phyloP scores from a whole-genome alignment of 2,113 vertebrate species.

The Coracopsis vasa region DNA sequence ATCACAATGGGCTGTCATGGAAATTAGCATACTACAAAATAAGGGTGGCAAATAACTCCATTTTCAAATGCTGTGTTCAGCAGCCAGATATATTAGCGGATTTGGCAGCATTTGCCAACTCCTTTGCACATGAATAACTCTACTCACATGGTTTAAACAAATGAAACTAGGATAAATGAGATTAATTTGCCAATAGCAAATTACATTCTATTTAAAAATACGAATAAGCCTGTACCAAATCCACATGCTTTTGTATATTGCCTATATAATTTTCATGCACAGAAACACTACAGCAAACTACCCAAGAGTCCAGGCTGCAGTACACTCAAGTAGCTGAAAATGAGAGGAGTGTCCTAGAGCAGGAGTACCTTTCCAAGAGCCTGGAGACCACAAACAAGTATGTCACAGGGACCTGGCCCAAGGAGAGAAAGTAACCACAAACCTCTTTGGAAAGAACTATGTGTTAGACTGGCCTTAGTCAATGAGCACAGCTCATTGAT shows the following conservation, averaged over 20 bases:
- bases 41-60: neutral
- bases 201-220: slow-evolving; percentile 31
- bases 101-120: slow-evolving; percentile 28
- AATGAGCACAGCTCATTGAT: neutral
- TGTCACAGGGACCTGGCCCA: neutral
- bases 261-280: neutral
- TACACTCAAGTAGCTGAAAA: neutral
- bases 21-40: slow-evolving; percentile 15
- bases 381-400: neutral
- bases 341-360: neutral
- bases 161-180: slow-evolving; percentile 24
- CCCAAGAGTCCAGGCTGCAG: neutral
- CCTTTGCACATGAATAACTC: slow-evolving; percentile 38
- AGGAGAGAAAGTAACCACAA: neutral
- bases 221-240: neutral
- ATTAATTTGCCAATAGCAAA: slow-evolving; percentile 54
- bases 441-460: neutral
- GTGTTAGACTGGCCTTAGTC: neutral
- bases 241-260: neutral
- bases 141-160: slow-evolving; percentile 15
- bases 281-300: neutral
- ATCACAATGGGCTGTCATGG: neutral
- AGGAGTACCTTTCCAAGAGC: neutral
- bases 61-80: slow-evolving; percentile 18
- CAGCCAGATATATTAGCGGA: slow-evolving; percentile 31